Evolutionary conservation across 1,140 invertebrate genomes (phyloP).

Genomic region (Thaumetopoea pityocampa): DNA sequence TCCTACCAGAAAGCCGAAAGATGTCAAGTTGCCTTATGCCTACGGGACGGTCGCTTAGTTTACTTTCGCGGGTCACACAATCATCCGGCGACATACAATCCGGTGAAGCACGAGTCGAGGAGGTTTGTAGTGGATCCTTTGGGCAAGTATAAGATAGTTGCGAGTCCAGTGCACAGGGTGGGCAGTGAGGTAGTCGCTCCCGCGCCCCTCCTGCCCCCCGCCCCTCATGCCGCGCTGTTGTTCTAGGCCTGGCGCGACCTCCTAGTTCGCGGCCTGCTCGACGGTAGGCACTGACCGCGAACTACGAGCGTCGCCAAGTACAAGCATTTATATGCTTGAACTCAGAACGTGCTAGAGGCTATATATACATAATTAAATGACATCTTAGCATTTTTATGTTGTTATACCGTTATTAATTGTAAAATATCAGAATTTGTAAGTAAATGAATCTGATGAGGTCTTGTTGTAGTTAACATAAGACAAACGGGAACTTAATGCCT

Average conservation of each 20-base stretch:
- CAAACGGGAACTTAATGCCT: too few species aligned
- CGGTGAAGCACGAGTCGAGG: slow-evolving; percentile 64
- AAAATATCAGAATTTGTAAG: too few species aligned
- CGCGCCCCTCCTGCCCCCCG: slow-evolving; percentile 30
- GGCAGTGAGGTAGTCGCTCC: slow-evolving; percentile 26
- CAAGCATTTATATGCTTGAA: too few species aligned
- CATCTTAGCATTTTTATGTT: slow-evolving; percentile 15
- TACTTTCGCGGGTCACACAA: slow-evolving; percentile 70
- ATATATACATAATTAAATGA: too few species aligned
- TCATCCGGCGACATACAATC: slow-evolving; percentile 66
- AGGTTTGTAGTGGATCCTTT: slow-evolving; percentile 68
- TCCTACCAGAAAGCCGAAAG: slow-evolving; percentile 71
- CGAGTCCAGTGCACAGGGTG: slow-evolving; percentile 34
- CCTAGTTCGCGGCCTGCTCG: slow-evolving; percentile 62
- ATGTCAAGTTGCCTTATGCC: slow-evolving; percentile 68
- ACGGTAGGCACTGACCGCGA: slow-evolving; percentile 50
- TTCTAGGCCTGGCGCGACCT: slow-evolving; percentile 73
- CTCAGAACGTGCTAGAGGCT: too few species aligned
- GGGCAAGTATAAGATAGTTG: slow-evolving; percentile 73
- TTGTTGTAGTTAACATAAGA: too few species aligned
- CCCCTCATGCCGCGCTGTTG: slow-evolving; percentile 52
- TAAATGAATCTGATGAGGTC: too few species aligned
- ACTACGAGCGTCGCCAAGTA: slow-evolving; percentile 48
- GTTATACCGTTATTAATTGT: slow-evolving; percentile 15
- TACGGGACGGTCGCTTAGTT: slow-evolving; percentile 62